Evolutionary conservation across 30 jellyfish, hydroid and myxozoan species (phyloP).

Genomic region (Hydractinia symbiolongicarpus): DNA sequence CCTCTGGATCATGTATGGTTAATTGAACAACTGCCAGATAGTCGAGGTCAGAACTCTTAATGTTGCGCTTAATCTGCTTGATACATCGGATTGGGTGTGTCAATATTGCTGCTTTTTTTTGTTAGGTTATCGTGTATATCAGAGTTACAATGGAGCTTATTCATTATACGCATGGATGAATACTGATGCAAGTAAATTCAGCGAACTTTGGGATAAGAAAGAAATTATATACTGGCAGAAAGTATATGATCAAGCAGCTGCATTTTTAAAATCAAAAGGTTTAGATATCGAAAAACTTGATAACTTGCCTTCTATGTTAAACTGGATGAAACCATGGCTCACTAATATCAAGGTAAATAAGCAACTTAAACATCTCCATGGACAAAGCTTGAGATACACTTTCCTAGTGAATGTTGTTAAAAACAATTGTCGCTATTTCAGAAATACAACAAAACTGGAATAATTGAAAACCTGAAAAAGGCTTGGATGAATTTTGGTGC

Average conservation of each 20-base stretch:
- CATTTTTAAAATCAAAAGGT: conserved; percentile 23
- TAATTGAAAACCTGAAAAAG: conserved; percentile 27
- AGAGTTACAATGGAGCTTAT: conserved; percentile 43
- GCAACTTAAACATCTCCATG: neutral
- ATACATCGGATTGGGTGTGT: no score
- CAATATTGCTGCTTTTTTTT: no score
- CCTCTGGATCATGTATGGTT: no score
- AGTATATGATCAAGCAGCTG: conserved; percentile 30
- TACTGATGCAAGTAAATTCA: conserved; percentile 16
- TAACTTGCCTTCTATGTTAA: conserved; percentile 13
- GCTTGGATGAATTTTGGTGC: conserved; percentile 43
- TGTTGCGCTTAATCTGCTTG: no score
- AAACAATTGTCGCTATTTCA: neutral
- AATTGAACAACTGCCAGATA: no score
- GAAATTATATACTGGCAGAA: conserved; percentile 52
- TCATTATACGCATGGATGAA: conserved; percentile 54
- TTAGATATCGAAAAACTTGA: conserved; percentile 30
- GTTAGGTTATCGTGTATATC: conserved; percentile 54
- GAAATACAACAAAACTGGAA: conserved; percentile 24
- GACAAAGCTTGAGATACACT: no score
- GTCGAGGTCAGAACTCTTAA: no score
- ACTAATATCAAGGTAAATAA: conserved; percentile 25
- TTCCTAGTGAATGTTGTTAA: no score
- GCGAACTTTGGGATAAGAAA: conserved; percentile 17
- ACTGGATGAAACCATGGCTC: conserved; percentile 44